Evolutionary conservation across 2,888 invertebrate species (phyloP), one percentile per base, ranked within the genome.

Genomic region (Ceramica pisi): DNA sequence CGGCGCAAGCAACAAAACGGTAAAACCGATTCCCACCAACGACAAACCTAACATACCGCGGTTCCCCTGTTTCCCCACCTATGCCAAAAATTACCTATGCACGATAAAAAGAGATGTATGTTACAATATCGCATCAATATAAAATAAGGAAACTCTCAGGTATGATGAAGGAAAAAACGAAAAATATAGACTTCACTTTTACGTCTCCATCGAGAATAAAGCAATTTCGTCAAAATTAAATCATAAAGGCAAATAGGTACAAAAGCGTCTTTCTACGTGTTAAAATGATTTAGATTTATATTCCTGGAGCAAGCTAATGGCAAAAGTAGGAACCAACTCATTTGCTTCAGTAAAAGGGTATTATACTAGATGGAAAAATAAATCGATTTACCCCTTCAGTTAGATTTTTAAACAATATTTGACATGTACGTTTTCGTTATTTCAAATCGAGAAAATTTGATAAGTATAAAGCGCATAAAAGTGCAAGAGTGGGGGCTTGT

Each of bases 161-260:
- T 67, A 21, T 64, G 79, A 70, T 73, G 51, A 53, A 68, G 19
- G 44, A 57, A 75, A 80, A 71, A 65, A 55, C 41, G 35, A 41
- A 71, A 81, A 70, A 65, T 55, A 66, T 48, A 61, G 59, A 75
- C 71, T 68, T 66, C 57, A 67, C 57, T 75, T 79, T 75, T 60
- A 78, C 75, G 51, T 62, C 57, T 51, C 59, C 64, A 51, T 62
- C 41, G 79, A 71, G 75, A 66, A 68, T 75, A 75, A 78, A 70
- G 59, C 51, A 78, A 75, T 82, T 82, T 78, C 41, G 56, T 31
- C 38, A 64, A 70, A 82, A 71, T 75, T 81, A 67, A 78, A 80
- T 77, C 74, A 56, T 75, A 67, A 48, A 78, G 59, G 65, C 60
- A 66, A 61, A 56, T 60, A 44, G 26, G 48, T 65, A 57, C 65